Evolutionary conservation across 64 coral and sea anemone genomes (phyloP).

Genomic region (Catalaphyllia jardinei): DNA sequence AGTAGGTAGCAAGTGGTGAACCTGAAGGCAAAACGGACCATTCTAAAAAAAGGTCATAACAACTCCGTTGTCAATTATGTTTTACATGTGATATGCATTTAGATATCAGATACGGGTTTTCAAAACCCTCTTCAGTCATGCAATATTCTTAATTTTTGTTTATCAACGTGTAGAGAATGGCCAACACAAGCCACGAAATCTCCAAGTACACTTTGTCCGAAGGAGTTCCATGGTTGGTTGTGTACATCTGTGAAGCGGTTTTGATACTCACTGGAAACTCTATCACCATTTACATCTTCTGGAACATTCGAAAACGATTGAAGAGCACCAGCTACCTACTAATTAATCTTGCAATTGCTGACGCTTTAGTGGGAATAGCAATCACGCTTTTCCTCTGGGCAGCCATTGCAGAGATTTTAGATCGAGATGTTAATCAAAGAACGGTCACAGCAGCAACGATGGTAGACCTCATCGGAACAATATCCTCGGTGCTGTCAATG

Average conservation of each 20-base stretch:
- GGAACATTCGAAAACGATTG: slow-evolving; percentile 11
- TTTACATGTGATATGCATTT: too few relatives aligned
- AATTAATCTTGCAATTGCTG: slow-evolving; percentile 26
- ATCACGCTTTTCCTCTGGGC: neutral
- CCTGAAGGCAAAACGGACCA: too few relatives aligned
- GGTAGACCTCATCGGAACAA: neutral
- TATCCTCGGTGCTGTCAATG: slow-evolving; percentile 1
- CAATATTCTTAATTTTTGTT: too few relatives aligned
- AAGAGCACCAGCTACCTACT: slow-evolving; percentile 27
- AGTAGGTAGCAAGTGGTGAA: too few relatives aligned
- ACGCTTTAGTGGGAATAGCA: slow-evolving; percentile 17
- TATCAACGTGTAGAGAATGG: neutral
- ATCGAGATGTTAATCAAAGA: neutral
- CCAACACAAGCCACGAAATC: neutral
- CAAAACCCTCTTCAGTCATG: too few relatives aligned
- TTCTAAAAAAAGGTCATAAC: too few relatives aligned
- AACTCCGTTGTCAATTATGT: too few relatives aligned
- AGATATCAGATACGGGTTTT: too few relatives aligned
- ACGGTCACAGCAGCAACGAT: neutral
- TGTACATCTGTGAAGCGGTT: slow-evolving; percentile 18
- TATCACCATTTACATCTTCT: slow-evolving; percentile 30
- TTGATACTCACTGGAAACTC: slow-evolving; percentile 35
- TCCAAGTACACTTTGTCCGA: neutral
- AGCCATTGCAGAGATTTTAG: neutral
- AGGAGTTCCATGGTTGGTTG: slow-evolving; percentile 10